Evolutionary conservation across 2,113 vertebrate species (phyloP).

Genomic region (Ciconia boyciana): DNA sequence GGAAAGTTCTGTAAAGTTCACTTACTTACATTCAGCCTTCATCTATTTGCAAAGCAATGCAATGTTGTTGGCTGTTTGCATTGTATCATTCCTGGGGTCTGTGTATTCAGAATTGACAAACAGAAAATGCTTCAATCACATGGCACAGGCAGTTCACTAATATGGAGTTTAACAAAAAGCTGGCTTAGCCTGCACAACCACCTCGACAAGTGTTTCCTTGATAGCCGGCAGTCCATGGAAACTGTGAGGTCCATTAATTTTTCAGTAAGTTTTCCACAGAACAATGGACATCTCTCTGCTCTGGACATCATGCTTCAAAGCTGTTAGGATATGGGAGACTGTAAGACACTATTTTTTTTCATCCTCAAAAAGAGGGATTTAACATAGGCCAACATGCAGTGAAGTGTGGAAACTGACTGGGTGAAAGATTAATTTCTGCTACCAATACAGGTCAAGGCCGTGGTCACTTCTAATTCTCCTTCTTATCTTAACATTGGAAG

Average conservation of each 20-base stretch:
- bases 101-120: not conserved
- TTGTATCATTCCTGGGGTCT: not conserved
- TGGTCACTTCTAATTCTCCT: not conserved
- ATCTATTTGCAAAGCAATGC: not conserved
- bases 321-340: not conserved
- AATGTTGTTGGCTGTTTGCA: not conserved
- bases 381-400: not conserved
- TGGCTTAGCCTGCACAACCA: not conserved
- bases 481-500: not conserved
- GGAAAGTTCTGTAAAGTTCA: not conserved
- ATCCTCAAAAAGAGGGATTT: not conserved
- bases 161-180: not conserved
- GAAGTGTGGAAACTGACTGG: not conserved
- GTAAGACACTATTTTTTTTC: not conserved
- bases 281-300: not conserved
- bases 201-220: fast-evolving
- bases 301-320: not conserved
- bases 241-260: not conserved
- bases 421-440: not conserved
- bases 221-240: not conserved
- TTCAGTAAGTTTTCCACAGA: not conserved
- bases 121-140: not conserved
- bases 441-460: not conserved
- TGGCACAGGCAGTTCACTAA: not conserved
- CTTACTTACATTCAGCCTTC: not conserved